Evolutionary conservation across 2,888 invertebrate species (phyloP).

Genomic region (Electrophaes corylata): DNA sequence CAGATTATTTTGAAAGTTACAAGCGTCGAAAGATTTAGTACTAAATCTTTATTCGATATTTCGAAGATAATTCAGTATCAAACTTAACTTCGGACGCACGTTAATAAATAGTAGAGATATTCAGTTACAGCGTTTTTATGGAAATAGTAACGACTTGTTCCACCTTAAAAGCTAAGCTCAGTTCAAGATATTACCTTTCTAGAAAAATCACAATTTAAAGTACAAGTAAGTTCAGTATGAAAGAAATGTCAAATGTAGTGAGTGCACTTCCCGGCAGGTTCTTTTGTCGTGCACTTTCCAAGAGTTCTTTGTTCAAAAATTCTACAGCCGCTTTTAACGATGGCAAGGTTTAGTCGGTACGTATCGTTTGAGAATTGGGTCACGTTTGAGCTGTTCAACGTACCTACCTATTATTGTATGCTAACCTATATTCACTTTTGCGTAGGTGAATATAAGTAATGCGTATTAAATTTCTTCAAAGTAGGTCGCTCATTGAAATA

Average conservation of each 20-base stretch:
- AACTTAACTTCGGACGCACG: too few relatives aligned
- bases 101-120: too few relatives aligned
- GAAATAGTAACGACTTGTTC: too few relatives aligned
- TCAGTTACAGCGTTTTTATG: too few relatives aligned
- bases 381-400: constrained; percentile 4
- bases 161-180: background rate
- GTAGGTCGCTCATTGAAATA: background rate
- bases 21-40: too few relatives aligned
- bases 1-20: too few relatives aligned
- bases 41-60: too few relatives aligned
- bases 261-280: background rate
- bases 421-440: background rate
- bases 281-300: background rate
- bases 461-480: background rate
- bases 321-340: constrained; percentile 10
- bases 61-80: too few relatives aligned
- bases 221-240: background rate
- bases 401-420: background rate
- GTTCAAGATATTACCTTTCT: background rate
- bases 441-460: background rate
- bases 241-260: constrained; percentile 3
- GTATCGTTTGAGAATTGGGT: constrained; percentile 14
- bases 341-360: constrained; percentile 2
- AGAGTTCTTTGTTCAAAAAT: constrained; percentile 8
- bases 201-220: background rate